Conservation (phyloP, 2,797 vertebrate species). For the Myotis planiceps region DNA sequence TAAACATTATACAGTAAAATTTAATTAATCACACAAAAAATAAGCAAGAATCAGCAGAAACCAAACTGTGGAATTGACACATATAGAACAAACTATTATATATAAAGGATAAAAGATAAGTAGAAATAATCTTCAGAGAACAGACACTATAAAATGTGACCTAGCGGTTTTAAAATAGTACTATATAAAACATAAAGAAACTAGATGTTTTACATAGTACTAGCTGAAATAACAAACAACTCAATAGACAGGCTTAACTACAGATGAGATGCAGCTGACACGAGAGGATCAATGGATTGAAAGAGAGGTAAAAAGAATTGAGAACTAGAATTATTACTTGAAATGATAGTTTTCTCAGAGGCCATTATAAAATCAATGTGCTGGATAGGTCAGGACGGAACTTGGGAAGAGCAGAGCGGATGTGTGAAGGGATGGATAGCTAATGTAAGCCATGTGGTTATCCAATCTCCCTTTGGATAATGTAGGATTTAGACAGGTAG, state of each 20-base stretch:
- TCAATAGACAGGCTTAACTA: background rate
- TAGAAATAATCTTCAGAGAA: constrained; percentile 11
- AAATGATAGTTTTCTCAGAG: background rate
- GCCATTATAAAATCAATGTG: background rate
- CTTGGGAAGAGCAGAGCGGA: background rate
- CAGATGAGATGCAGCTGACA: background rate
- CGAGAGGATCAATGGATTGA: background rate
- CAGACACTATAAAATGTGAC: background rate
- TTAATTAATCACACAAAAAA: background rate
- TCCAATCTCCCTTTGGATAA: background rate
- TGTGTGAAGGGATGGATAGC: background rate
- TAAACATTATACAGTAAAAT: background rate
- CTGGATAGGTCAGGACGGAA: background rate
- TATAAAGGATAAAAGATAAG: background rate
- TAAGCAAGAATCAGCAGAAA: background rate
- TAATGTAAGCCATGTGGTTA: background rate
- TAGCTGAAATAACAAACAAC: background rate
- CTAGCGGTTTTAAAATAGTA: background rate
- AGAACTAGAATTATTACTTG: background rate
- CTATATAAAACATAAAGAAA: background rate
- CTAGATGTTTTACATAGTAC: background rate
- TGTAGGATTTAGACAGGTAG: background rate
- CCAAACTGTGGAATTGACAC: background rate
- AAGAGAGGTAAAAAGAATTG: background rate
- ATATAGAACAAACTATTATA: background rate